Percentiles rank a stretch among this genome's conserved stretches.
phyloP scores from a whole-genome alignment of 2,113 vertebrate species.

The Todiramphus chloris region DNA sequence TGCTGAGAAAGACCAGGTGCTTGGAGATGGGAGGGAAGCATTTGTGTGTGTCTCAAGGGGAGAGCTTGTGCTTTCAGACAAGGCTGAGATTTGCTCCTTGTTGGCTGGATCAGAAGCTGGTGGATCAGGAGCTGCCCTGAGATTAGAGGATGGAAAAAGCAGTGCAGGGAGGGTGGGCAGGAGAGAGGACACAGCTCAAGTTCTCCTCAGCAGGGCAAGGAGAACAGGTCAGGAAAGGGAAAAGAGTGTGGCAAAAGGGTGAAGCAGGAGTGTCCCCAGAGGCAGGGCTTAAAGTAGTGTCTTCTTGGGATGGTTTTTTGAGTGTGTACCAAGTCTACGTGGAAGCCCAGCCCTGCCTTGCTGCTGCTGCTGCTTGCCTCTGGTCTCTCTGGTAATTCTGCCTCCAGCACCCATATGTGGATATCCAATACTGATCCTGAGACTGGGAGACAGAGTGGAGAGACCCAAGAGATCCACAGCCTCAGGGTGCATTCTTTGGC shows the following conservation, averaged over 20 bases:
- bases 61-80: not conserved
- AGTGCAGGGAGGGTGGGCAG: not conserved
- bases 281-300: not conserved
- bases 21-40: not conserved
- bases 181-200: no score
- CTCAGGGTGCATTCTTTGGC: no score
- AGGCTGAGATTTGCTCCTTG: not conserved
- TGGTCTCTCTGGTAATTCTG: not conserved
- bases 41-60: not conserved
- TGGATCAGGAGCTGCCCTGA: not conserved
- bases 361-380: not conserved
- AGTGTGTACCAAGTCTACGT: fast-evolving
- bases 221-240: not conserved
- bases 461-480: not conserved
- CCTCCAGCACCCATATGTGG: fast-evolving
- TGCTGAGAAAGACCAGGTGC: not conserved
- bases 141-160: not conserved
- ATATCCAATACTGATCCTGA: not conserved
- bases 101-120: not conserved
- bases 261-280: not conserved
- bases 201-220: fast-evolving
- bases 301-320: not conserved
- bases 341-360: not conserved
- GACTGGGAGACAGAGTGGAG: not conserved
- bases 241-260: not conserved